These are phyloP conservation scores for Xanthorhoe spadicearia DNA, from an alignment of 2,888 invertebrate species.

Conservation along the genomic window DNA sequence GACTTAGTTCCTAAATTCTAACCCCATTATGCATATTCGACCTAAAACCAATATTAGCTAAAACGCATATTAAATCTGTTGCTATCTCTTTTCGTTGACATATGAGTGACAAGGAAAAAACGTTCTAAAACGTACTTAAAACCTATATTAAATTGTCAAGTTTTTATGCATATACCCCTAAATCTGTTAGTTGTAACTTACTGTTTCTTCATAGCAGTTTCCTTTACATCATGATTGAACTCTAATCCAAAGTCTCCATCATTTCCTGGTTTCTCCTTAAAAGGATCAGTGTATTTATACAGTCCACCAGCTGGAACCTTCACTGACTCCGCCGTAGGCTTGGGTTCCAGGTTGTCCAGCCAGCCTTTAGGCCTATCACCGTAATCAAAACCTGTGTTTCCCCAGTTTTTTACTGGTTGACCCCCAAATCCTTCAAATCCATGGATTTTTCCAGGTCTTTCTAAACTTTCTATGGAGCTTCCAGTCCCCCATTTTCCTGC, in stretches of 20 bases:
- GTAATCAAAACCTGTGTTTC: slow-evolving; percentile 7
- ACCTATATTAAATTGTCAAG: too few relatives aligned
- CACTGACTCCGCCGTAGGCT: slow-evolving; percentile 63
- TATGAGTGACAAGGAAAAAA: too few relatives aligned
- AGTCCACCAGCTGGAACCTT: slow-evolving; percentile 70
- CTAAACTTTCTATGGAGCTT: slow-evolving; percentile 11
- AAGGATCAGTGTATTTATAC: slow-evolving; percentile 65
- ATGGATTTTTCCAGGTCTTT: slow-evolving; percentile 24
- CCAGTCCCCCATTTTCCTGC: slow-evolving; percentile 19
- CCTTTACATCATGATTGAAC: slow-evolving; percentile 55
- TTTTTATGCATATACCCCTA: too few relatives aligned
- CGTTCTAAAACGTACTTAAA: too few relatives aligned
- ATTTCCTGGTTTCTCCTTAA: slow-evolving; percentile 60
- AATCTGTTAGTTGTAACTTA: too few relatives aligned
- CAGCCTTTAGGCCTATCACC: slow-evolving; percentile 21
- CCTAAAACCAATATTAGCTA: too few relatives aligned
- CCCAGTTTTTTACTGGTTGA: slow-evolving; percentile 11
- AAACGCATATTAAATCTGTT: too few relatives aligned
- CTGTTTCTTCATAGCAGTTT: slow-evolving; percentile 61
- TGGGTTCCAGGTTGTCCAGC: slow-evolving; percentile 56
- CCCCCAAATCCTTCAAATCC: slow-evolving; percentile 9
- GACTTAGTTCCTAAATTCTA: too few relatives aligned
- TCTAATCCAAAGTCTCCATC: slow-evolving; percentile 57
- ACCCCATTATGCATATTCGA: too few relatives aligned
- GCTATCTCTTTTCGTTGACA: too few relatives aligned